These are phyloP conservation scores for Strigops habroptila DNA, from an alignment of 2,113 vertebrate genomes.

Conservation along the genomic window DNA sequence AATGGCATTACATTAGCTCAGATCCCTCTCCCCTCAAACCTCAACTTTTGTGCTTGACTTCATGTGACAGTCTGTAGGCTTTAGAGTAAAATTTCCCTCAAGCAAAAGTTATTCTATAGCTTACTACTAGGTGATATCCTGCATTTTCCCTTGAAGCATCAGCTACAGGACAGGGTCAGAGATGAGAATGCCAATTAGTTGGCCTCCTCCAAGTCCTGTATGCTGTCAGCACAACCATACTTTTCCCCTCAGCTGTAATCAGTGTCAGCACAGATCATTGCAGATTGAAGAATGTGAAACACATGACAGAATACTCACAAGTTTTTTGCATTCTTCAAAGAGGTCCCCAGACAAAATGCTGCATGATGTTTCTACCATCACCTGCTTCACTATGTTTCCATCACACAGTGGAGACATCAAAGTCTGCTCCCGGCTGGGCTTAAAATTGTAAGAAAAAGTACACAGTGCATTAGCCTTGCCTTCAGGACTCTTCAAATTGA, in stretches of 20 bases:
- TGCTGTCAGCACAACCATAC: not conserved
- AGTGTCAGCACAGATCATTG: not conserved
- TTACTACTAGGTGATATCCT: not conserved
- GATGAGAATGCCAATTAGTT: not conserved
- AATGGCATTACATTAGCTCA: not conserved
- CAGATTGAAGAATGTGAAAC: not conserved
- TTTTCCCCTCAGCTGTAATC: not conserved
- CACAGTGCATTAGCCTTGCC: not conserved
- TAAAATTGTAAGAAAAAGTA: conserved; percentile 5
- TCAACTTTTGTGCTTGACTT: not conserved
- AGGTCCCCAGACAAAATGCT: conserved; percentile 80
- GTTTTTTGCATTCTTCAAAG: conserved; percentile 85
- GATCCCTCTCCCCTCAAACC: not conserved
- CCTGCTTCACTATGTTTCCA: conserved; percentile 79
- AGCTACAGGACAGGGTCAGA: not conserved
- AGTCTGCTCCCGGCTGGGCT: conserved; percentile 19
- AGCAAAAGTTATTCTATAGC: not conserved
- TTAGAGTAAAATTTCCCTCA: not conserved
- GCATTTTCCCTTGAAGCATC: not conserved
- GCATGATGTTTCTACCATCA: conserved; percentile 90
- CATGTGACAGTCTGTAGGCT: not conserved
- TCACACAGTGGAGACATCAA: conserved; percentile 72
- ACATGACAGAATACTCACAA: conserved; percentile 71
- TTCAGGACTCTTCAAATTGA: not conserved
- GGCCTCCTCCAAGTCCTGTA: not conserved